A percentile compares a stretch with the other conserved stretches of the same genome.
Evolutionary conservation across 2,888 invertebrate species (phyloP).

Genomic region (Drosophila formosana): DNA sequence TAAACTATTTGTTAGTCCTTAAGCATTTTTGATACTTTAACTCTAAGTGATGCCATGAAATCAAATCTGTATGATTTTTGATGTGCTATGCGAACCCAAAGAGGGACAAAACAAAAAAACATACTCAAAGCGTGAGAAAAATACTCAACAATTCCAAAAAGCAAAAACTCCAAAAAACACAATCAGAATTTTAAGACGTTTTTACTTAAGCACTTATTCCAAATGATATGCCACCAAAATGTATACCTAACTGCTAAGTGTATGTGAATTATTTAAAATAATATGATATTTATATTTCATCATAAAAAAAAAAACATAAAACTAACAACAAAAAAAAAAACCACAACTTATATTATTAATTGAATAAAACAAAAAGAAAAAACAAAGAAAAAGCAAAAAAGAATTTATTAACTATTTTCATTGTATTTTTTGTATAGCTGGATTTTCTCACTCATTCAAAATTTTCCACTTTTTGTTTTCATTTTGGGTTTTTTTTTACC

Average conservation of each 20-base stretch:
- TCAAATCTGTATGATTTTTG: conserved; percentile 46
- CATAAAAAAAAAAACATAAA: conserved; percentile 24
- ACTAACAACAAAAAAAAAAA: conserved; percentile 26
- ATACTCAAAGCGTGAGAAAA: conserved; percentile 31
- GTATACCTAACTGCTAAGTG: conserved; percentile 61
- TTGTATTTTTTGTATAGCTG: conserved; percentile 35
- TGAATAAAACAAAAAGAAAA: conserved; percentile 60
- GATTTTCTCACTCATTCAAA: conserved; percentile 32
- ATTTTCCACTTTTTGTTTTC: conserved; percentile 22
- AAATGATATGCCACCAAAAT: conserved; percentile 77
- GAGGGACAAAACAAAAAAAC: conserved; percentile 9
- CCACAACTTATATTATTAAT: conserved; percentile 56
- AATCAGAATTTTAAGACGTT: conserved; percentile 23
- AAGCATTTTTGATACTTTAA: conserved; percentile 46
- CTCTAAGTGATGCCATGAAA: conserved; percentile 47
- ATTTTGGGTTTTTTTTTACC: conserved; percentile 19
- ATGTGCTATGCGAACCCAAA: conserved; percentile 43
- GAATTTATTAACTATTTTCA: conserved; percentile 47
- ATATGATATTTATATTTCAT: conserved; percentile 41
- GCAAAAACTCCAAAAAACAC: conserved; percentile 22
- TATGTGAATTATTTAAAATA: conserved; percentile 60
- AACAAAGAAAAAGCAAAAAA: conserved; percentile 32
- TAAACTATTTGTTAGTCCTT: conserved; percentile 64
- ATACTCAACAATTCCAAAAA: conserved; percentile 55
- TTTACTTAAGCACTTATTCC: conserved; percentile 64